phyloP scores from a whole-genome alignment of 2,797 vertebrate species.

The Rhyacichthys aspro region DNA sequence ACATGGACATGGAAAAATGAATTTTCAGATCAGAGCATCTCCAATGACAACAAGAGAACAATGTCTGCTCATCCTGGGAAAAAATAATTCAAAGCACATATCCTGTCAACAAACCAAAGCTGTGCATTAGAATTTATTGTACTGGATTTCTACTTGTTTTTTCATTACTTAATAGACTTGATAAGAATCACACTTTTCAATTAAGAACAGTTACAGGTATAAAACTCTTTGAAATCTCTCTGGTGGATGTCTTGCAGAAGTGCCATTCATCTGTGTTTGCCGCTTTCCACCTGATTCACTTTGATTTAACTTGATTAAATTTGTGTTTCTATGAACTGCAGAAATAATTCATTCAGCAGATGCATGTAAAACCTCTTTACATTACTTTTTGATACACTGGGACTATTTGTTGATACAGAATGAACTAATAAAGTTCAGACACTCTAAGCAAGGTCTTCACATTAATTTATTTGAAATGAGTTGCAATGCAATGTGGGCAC shows the following conservation, averaged over 20 bases:
- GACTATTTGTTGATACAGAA: slow-evolving; percentile 3
- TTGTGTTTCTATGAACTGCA: background rate
- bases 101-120: background rate
- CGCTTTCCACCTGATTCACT: background rate
- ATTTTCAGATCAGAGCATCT: background rate
- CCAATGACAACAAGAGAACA: too few relatives aligned
- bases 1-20: background rate
- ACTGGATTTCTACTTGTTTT: background rate
- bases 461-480: slow-evolving; percentile 79
- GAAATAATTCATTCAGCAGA: too few relatives aligned
- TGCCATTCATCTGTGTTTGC: slow-evolving; percentile 8
- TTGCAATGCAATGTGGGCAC: slow-evolving; percentile 71
- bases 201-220: background rate
- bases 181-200: too few relatives aligned
- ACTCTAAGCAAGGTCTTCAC: slow-evolving; percentile 22
- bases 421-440: slow-evolving; percentile 8
- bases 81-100: too few relatives aligned
- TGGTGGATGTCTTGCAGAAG: background rate
- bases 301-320: too few relatives aligned
- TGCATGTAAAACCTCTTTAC: background rate
- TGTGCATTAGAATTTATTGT: background rate
- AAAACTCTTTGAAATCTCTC: background rate
- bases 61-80: too few relatives aligned
- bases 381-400: background rate
- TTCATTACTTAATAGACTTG: too few relatives aligned